Evolutionary conservation across 2,888 invertebrate species (phyloP).

Genomic region (Cremastobaeus sp.): DNA sequence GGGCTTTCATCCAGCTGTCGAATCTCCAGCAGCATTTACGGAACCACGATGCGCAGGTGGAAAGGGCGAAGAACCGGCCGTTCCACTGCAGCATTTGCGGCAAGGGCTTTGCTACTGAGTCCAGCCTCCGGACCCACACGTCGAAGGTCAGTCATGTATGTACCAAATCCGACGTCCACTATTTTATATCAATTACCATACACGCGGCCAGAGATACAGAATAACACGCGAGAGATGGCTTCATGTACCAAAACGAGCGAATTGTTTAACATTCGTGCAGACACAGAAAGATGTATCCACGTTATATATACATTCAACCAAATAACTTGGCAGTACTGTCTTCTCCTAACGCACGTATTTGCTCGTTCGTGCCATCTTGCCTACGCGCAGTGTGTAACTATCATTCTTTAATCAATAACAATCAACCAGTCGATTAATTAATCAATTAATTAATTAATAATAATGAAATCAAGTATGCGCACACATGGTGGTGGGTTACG

Average conservation of each 20-base stretch:
- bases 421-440: slow-evolving; percentile 36
- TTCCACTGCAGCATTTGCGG: slow-evolving; percentile 98
- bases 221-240: slow-evolving; percentile 62
- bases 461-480: slow-evolving; percentile 65
- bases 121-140: slow-evolving; percentile 95
- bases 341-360: slow-evolving; percentile 50
- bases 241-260: slow-evolving; percentile 55
- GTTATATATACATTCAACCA: slow-evolving; percentile 7
- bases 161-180: slow-evolving; percentile 79
- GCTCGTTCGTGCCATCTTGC: slow-evolving; percentile 61
- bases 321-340: slow-evolving; percentile 30
- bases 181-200: slow-evolving; percentile 61
- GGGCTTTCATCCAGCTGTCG: slow-evolving; percentile 97
- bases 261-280: slow-evolving; percentile 25
- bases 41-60: slow-evolving; percentile 97
- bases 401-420: slow-evolving; percentile 61
- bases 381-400: slow-evolving; percentile 61
- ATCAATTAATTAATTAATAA: too few relatives aligned
- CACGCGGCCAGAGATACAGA: slow-evolving; percentile 60
- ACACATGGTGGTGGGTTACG: slow-evolving; percentile 73
- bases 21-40: slow-evolving; percentile 97
- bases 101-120: slow-evolving; percentile 97
- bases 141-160: slow-evolving; percentile 94
- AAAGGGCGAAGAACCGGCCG: slow-evolving; percentile 95
- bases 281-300: slow-evolving; percentile 27